Evolutionary conservation across 2,888 invertebrate genomes (phyloP).

Genomic region (Timema podura): DNA sequence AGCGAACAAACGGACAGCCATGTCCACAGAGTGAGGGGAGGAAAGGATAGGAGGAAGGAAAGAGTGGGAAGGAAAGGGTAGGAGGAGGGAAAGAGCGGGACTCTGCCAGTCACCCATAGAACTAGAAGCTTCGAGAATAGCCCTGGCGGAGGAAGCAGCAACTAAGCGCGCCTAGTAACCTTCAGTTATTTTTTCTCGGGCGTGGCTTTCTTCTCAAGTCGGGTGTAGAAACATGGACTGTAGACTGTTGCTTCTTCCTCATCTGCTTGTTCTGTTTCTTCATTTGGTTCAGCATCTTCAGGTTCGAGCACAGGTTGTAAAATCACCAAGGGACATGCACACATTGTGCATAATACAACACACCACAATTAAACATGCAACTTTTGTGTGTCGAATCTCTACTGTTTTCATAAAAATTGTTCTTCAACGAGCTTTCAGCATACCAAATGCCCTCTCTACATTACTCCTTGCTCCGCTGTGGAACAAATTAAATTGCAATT

Average conservation of each 20-base stretch:
- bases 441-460: slow-evolving; percentile 13
- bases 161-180: neutral
- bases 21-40: too few species aligned
- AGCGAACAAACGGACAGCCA: too few species aligned
- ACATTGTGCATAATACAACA: slow-evolving; percentile 12
- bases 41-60: too few species aligned
- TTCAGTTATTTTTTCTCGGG: too few species aligned
- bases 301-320: neutral
- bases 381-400: neutral
- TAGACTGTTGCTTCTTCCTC: neutral
- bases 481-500: neutral
- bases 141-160: too few species aligned
- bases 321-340: neutral
- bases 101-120: too few species aligned
- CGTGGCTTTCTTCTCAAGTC: too few species aligned
- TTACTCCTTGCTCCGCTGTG: neutral
- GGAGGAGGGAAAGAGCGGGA: too few species aligned
- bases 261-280: neutral
- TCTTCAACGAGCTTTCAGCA: slow-evolving; percentile 11
- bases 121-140: too few species aligned
- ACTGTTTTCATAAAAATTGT: slow-evolving; percentile 17
- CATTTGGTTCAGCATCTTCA: neutral
- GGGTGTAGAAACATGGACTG: too few species aligned
- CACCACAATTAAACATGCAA: slow-evolving; percentile 5
- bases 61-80: too few species aligned